Conservation (phyloP, 2,888 invertebrate genomes). For the Venusia cambrica region DNA sequence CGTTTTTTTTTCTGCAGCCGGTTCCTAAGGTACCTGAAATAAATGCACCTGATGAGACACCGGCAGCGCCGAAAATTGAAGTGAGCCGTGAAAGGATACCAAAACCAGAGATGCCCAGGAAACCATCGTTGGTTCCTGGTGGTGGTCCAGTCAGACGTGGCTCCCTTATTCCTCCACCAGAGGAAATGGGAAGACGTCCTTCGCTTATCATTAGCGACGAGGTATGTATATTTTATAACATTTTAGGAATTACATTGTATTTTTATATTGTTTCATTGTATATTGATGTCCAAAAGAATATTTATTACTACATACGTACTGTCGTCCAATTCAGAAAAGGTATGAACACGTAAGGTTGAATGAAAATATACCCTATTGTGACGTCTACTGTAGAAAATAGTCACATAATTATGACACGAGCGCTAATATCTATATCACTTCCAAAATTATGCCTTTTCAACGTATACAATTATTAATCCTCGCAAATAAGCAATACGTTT, state of each 20-base stretch:
- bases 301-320: slow-evolving; percentile 37
- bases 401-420: slow-evolving; percentile 23
- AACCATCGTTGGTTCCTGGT: slow-evolving; percentile 87
- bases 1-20: slow-evolving; percentile 34
- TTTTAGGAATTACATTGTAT: slow-evolving; percentile 5
- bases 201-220: slow-evolving; percentile 96
- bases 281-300: slow-evolving; percentile 29
- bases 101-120: slow-evolving; percentile 82
- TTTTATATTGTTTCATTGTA: slow-evolving; percentile 10
- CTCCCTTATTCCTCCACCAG: slow-evolving; percentile 93
- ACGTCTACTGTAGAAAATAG: slow-evolving; percentile 36
- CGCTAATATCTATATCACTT: slow-evolving; percentile 31
- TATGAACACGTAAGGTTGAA: slow-evolving; percentile 51
- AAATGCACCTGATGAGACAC: slow-evolving; percentile 82
- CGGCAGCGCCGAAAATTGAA: slow-evolving; percentile 91
- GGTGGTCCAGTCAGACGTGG: slow-evolving; percentile 83
- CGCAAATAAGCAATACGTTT: slow-evolving; percentile 15
- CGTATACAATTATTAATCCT: background rate
- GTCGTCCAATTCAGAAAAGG: slow-evolving; percentile 53
- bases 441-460: background rate
- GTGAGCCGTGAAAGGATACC: slow-evolving; percentile 91
- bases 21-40: slow-evolving; percentile 84
- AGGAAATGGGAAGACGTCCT: slow-evolving; percentile 92
- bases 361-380: slow-evolving; percentile 46
- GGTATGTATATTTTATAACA: slow-evolving; percentile 81